Conservation (phyloP, 2,797 vertebrate species). For the Hipposideros larvatus region DNA sequence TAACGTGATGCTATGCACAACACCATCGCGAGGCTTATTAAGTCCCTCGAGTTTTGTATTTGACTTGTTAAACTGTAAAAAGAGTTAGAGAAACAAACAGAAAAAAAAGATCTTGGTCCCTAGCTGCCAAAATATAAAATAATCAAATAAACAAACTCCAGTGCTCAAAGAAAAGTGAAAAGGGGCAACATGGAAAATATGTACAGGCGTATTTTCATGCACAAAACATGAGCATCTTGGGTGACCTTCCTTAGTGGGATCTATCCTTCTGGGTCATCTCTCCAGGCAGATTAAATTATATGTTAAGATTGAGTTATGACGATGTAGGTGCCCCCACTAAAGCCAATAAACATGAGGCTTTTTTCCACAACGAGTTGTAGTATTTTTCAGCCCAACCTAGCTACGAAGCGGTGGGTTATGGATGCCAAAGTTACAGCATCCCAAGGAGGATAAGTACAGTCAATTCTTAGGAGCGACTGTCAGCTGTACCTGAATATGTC, state of each 20-base stretch:
- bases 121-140: conserved; percentile 85
- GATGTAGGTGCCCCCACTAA: conserved; percentile 59
- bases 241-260: neutral
- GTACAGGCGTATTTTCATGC: conserved; percentile 83
- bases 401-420: neutral
- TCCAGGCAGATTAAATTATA: conserved; percentile 73
- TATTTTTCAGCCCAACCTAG: neutral
- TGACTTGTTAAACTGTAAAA: conserved; percentile 90
- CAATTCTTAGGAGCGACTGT: neutral
- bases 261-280: conserved; percentile 79
- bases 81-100: conserved; percentile 84
- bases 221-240: neutral
- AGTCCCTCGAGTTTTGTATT: conserved; percentile 87
- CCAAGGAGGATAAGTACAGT: neutral
- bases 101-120: conserved; percentile 80
- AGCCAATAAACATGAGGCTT: neutral
- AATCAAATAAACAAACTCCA: conserved; percentile 79
- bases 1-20: conserved; percentile 79
- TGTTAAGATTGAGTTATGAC: conserved; percentile 70
- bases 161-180: conserved; percentile 80
- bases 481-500: neutral
- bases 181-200: conserved; percentile 68
- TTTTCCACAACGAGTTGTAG: neutral
- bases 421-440: neutral
- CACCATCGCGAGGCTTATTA: conserved; percentile 78